Conservation (phyloP, 2,888 invertebrate genomes). For the Thymelicus lineola region DNA sequence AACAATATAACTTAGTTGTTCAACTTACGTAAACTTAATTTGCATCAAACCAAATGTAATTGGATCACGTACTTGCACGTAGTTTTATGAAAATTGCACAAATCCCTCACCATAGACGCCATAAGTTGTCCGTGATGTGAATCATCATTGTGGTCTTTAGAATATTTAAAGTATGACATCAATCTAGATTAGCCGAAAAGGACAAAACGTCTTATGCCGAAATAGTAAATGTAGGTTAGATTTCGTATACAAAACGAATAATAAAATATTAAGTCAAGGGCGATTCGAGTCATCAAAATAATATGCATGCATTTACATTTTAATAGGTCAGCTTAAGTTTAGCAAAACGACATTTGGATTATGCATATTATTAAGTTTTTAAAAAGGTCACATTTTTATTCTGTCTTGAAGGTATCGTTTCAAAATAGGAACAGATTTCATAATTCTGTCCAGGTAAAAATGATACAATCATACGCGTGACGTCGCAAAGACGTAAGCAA, state of each 20-base stretch:
- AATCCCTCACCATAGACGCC: not conserved
- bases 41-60: slow-evolving; percentile 24
- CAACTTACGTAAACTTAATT: slow-evolving; percentile 10
- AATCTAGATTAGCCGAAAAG: slow-evolving; percentile 31
- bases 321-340: too few species aligned
- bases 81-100: slow-evolving; percentile 25
- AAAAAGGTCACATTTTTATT: too few species aligned
- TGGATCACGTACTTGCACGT: slow-evolving; percentile 21
- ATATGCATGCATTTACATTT: not conserved
- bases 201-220: slow-evolving; percentile 8
- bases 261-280: slow-evolving; percentile 3
- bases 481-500: too few species aligned
- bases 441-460: too few species aligned
- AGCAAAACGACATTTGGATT: too few species aligned
- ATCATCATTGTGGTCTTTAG: slow-evolving; percentile 17
- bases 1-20: slow-evolving; percentile 7
- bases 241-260: slow-evolving; percentile 1
- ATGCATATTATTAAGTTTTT: too few species aligned
- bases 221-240: slow-evolving; percentile 27
- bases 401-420: too few species aligned
- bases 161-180: slow-evolving; percentile 11
- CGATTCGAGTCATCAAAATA: not conserved
- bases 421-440: too few species aligned
- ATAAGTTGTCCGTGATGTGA: slow-evolving; percentile 5
- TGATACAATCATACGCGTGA: too few species aligned